Base-by-base conservation (phyloP, 2,797 vertebrate species). In the Lateolabrax maculatus region DNA sequence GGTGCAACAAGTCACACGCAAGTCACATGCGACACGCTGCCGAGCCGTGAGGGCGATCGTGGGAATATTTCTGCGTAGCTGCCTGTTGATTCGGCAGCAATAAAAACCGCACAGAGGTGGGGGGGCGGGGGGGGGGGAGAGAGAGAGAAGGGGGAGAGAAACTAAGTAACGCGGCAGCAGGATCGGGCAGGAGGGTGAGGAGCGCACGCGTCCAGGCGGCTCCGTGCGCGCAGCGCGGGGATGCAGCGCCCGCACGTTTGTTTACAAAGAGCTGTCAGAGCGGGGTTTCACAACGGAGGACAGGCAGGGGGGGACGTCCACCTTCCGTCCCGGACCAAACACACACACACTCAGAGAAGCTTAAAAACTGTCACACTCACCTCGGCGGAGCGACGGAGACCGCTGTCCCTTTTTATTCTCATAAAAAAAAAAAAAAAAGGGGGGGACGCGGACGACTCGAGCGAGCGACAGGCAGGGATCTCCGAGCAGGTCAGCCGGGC, bases 261-360 rank as follows among this genome's bases (percentile, higher is more conserved):
- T 95, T 94, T 94, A 93, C 93, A 89, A 84, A 89, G 75, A 88
- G 84, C 86, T 86, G 87, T 84, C 85, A 86, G 49, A 86, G 67
- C 87, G 56, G n/a, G n/a, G n/a, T 90, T 87, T 93, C 87, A 60
- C 86, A 87, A 87, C 77, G 51, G 37, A 57, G 58, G 77, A 57
- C 19, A 70, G 46, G 46, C 37, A 80, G 1, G 66, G 72, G 64
- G 62, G 64, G 83, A 79, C 80, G 57, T 49, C 68, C 53, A 51
- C 62, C 58, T 6, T 34, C 31, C 4, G 31, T 6, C 31, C 31
- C 31, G 6, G 31, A n/a, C n/a, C n/a, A n/a, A n/a, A n/a, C n/a
- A n/a, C n/a, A n/a, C n/a, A n/a, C n/a, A n/a, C n/a, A n/a, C n/a
- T n/a, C n/a, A n/a, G n/a, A n/a, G n/a, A n/a, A n/a, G n/a, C n/a